Conservation (phyloP, 2,888 invertebrate species). For the Watsonalla binaria region DNA sequence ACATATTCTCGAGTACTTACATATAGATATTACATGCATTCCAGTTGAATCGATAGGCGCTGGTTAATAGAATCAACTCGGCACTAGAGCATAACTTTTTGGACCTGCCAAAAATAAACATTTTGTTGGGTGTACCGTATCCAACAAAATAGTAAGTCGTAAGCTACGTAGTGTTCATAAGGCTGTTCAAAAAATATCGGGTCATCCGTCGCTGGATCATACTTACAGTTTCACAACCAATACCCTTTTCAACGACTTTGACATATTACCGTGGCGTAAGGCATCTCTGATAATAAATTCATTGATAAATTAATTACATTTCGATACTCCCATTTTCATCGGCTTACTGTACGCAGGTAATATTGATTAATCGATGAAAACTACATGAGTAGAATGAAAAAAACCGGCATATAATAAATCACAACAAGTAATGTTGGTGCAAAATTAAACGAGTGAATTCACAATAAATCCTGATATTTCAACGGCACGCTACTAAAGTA, state of each 20-base stretch:
- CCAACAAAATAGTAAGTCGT: too few relatives aligned
- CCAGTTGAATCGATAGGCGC: too few relatives aligned
- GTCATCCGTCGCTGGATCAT: slow-evolving; percentile 22
- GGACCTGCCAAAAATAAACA: too few relatives aligned
- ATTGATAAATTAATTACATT: slow-evolving; percentile 3
- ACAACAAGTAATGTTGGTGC: too few relatives aligned
- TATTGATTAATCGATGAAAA: background rate
- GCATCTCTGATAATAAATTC: slow-evolving; percentile 26
- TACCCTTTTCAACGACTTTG: slow-evolving; percentile 63
- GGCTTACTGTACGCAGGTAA: background rate
- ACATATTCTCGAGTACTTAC: too few relatives aligned
- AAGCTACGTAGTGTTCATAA: background rate
- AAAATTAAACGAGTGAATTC: too few relatives aligned
- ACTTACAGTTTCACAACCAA: slow-evolving; percentile 33
- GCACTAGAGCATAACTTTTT: too few relatives aligned
- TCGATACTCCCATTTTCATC: background rate
- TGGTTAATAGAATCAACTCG: too few relatives aligned
- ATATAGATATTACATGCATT: too few relatives aligned
- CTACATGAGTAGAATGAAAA: background rate
- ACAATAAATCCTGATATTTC: too few relatives aligned
- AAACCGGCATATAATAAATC: background rate
- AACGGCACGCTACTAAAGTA: too few relatives aligned
- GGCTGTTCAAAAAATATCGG: background rate
- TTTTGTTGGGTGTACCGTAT: too few relatives aligned
- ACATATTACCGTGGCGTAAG: slow-evolving; percentile 55